Conservation (phyloP, 2,113 vertebrate species). For the Xiphophorus maculatus region DNA sequence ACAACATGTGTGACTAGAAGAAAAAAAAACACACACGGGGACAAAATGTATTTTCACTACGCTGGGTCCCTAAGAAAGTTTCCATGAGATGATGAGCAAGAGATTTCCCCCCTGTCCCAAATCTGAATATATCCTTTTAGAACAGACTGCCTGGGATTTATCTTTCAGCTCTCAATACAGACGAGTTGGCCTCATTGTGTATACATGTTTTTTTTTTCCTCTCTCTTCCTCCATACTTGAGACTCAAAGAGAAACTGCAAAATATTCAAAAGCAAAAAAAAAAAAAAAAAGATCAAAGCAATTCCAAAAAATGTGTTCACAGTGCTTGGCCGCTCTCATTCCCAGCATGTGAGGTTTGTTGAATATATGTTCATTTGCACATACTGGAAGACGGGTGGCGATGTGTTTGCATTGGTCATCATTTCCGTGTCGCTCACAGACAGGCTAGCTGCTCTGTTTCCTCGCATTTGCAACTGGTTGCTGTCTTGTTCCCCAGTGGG, state of each 20-base stretch:
- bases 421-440: slow-evolving; percentile 4
- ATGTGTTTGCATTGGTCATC: slow-evolving; percentile 21
- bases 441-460: slow-evolving; percentile 42
- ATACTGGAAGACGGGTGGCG: slow-evolving; percentile 3
- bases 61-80: not conserved
- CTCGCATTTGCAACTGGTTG: slow-evolving; percentile 37
- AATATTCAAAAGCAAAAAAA: no score
- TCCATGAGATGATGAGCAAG: not conserved
- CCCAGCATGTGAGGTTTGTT: not conserved
- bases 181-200: slow-evolving; percentile 15
- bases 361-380: not conserved
- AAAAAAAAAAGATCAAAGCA: not conserved
- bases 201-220: not conserved
- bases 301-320: slow-evolving; percentile 15
- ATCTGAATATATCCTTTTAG: slow-evolving; percentile 28
- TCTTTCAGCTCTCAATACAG: slow-evolving; percentile 32
- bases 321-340: not conserved
- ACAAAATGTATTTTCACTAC: not conserved
- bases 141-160: slow-evolving; percentile 32
- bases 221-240: not conserved
- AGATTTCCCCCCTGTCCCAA: slow-evolving; percentile 13
- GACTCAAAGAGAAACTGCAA: slow-evolving; percentile 10
- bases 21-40: not conserved
- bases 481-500: slow-evolving; percentile 34
- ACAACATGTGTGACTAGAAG: not conserved